Conservation (phyloP, 2,113 vertebrate species). For the Ciconia maguari region DNA sequence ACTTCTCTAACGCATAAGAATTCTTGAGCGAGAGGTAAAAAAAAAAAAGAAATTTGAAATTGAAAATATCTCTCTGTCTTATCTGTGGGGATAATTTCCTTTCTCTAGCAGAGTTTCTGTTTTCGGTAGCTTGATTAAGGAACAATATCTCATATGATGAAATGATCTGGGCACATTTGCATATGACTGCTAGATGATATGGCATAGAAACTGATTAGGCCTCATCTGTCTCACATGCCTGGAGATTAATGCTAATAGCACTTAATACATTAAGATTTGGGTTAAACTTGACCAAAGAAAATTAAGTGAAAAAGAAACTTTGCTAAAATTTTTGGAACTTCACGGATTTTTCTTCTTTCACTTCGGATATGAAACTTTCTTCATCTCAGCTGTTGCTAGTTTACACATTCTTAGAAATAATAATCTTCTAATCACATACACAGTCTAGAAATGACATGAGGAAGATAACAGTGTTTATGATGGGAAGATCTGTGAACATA, state of each 20-base stretch:
- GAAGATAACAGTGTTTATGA: background rate
- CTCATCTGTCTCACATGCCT: background rate
- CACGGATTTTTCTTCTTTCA: background rate
- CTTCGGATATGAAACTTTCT: background rate
- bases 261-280: background rate
- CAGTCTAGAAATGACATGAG: background rate
- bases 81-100: background rate
- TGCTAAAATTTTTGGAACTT: background rate
- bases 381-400: background rate
- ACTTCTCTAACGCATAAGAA: background rate
- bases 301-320: background rate
- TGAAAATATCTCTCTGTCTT: background rate
- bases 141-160: background rate
- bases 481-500: background rate
- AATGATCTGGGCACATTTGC: background rate
- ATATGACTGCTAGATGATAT: background rate
- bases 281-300: background rate
- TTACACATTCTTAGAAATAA: background rate
- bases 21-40: background rate
- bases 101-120: background rate
- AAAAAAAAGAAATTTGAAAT: background rate
- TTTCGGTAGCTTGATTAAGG: conserved; percentile 11
- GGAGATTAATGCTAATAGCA: background rate
- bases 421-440: background rate
- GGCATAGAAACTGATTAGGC: background rate